phyloP scores from a whole-genome alignment of 2,113 vertebrate species.

The Pteruthius melanotis region DNA sequence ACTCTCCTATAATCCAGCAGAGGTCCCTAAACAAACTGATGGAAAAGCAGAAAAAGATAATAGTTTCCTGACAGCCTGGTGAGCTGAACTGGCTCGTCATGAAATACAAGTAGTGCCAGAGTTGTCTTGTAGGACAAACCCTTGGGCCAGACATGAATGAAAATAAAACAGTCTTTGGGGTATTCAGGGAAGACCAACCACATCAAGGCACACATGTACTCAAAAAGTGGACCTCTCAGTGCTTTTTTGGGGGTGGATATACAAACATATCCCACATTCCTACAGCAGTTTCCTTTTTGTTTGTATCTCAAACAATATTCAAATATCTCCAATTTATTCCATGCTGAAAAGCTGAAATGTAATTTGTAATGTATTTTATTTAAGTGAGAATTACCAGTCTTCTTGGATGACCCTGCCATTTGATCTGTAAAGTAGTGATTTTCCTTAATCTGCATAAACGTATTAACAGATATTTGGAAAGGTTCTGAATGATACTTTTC shows the following conservation, averaged over 20 bases:
- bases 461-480: background rate
- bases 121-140: background rate
- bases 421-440: background rate
- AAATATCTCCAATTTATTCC: background rate
- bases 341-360: background rate
- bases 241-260: background rate
- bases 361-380: background rate
- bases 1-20: background rate
- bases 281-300: background rate
- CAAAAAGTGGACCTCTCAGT: background rate
- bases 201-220: background rate
- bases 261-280: background rate
- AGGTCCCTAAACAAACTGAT: background rate
- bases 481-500: background rate
- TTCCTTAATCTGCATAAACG: background rate
- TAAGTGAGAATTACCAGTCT: background rate
- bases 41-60: background rate
- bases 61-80: background rate
- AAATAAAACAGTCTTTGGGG: background rate
- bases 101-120: background rate
- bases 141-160: rapidly evolving
- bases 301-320: background rate
- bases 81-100: background rate
- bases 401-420: background rate
- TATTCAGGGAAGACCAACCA: background rate